Conservation (phyloP, 2,888 invertebrate genomes). For the Altica lythri region DNA sequence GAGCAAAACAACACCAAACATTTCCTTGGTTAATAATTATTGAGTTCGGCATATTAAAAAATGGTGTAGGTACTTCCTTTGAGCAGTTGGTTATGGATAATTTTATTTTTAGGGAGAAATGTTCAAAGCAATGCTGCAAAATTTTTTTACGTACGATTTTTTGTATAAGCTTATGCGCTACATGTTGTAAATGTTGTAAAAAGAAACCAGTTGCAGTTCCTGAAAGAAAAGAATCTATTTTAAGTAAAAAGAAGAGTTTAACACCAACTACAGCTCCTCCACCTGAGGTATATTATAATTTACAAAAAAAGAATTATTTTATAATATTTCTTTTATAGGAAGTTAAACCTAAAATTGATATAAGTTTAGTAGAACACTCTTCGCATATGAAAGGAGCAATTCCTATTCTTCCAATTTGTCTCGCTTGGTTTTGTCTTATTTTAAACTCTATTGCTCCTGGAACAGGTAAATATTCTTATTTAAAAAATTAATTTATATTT, state of each 20-base stretch:
- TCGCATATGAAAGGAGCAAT: slow-evolving; percentile 92
- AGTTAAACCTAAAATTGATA: slow-evolving; percentile 74
- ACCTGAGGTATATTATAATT: slow-evolving; percentile 58
- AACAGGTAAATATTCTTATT: slow-evolving; percentile 63
- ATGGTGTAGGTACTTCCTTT: too few species aligned
- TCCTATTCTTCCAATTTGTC: slow-evolving; percentile 82
- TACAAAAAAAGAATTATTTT: not conserved
- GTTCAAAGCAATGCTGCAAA: slow-evolving; percentile 43
- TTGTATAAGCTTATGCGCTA: slow-evolving; percentile 43
- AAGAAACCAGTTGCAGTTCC: slow-evolving; percentile 51
- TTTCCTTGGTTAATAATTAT: too few species aligned
- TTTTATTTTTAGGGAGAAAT: slow-evolving; percentile 39
- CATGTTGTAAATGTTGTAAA: slow-evolving; percentile 33
- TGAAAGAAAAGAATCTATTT: slow-evolving; percentile 67
- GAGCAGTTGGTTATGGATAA: too few species aligned
- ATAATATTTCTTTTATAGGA: slow-evolving; percentile 61
- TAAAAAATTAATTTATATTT: not conserved
- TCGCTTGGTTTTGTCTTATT: slow-evolving; percentile 87
- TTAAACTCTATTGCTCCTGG: slow-evolving; percentile 82
- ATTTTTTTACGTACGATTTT: slow-evolving; percentile 49
- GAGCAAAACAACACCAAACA: too few species aligned
- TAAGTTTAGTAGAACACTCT: slow-evolving; percentile 77
- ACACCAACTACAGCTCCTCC: slow-evolving; percentile 63
- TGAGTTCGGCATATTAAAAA: too few species aligned
- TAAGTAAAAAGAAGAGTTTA: slow-evolving; percentile 69